These are phyloP conservation scores for Numenius arquata DNA, from an alignment of 2,113 vertebrate genomes.

Conservation along the genomic window DNA sequence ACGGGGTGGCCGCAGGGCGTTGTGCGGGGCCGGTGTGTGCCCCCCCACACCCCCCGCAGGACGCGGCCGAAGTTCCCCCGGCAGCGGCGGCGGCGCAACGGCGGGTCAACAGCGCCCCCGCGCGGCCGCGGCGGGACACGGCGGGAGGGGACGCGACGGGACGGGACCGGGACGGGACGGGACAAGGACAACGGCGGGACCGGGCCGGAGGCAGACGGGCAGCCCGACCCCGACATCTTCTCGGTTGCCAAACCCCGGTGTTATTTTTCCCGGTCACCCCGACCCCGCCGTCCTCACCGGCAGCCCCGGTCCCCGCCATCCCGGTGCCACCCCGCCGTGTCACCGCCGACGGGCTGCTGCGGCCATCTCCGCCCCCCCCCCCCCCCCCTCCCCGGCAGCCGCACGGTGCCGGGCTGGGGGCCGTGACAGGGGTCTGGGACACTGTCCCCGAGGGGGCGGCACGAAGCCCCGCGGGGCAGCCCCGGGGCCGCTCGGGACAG, in stretches of 20 bases:
- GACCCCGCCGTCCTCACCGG: not conserved
- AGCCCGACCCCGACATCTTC: not conserved
- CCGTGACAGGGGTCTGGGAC: not conserved
- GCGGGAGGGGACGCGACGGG: not conserved
- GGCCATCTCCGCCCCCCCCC: not conserved
- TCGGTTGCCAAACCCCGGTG: not conserved
- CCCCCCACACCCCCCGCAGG: not conserved
- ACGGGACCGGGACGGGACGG: not conserved
- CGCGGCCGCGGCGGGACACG: not conserved
- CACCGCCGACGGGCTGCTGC: not conserved
- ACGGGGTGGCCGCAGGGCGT: not conserved
- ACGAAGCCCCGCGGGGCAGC: not conserved
- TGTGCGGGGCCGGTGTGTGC: not conserved
- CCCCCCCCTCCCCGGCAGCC: not conserved
- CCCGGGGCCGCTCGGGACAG: too few relatives aligned
- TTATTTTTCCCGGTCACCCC: not conserved
- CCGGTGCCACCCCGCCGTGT: not conserved
- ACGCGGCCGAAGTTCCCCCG: not conserved
- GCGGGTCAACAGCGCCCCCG: slow-evolving; percentile 37
- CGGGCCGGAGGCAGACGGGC: too few relatives aligned
- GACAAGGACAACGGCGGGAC: not conserved
- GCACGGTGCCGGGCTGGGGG: not conserved
- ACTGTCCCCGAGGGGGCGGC: not conserved
- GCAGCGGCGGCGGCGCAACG: not conserved
- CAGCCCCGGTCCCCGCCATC: not conserved